Evolutionary conservation across 2,113 vertebrate genomes (phyloP), one percentile per base, ranked within the genome.

Genomic region (Leuciscus idus): DNA sequence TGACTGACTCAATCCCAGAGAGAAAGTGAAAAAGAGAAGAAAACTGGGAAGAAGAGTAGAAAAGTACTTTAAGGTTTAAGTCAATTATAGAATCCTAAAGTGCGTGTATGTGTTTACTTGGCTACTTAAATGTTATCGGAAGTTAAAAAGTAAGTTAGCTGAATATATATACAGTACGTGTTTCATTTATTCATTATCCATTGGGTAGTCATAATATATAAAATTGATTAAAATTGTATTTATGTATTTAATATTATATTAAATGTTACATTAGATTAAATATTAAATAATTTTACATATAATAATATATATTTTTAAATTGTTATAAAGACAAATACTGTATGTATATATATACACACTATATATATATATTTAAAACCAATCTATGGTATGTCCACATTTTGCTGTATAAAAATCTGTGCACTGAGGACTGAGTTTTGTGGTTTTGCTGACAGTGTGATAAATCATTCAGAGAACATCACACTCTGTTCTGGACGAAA

Each of bases 381-480:
- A 39, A 39, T 55, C 17, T 55, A 17, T 21, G 19, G 52, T 55
- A 55, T 55, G 52, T 55, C 52, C 6, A 55, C 52, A 55, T 57
- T 39, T 72, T 72, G 19, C 19, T 43, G 68, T 57, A 6, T 5
- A 72, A 23, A 43, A n/a, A 23, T 73, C 4, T 73, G 70, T 57
- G 6, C 55, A 57, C 55, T 21, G 55, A 28, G 0, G 17, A 46
- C 73, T 28, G n/a, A 19, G 13, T 76, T 52, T 73, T 59, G 10
- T 64, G 59, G 50, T 82, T 46, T 82, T 50, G 61, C 62, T 72
- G 48, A 30, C 48, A 68, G 39, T 72, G 64, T 57, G 10, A 36
- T 39, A 39, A 83, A 83, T 52, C 48, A 70, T 62, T 80, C 23
- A 43, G 5, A 61, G 77, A 80, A 61, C 77, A 39, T 61, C 36